Conservation (phyloP, 2,797 vertebrate species). For the Sebastes jordani region DNA sequence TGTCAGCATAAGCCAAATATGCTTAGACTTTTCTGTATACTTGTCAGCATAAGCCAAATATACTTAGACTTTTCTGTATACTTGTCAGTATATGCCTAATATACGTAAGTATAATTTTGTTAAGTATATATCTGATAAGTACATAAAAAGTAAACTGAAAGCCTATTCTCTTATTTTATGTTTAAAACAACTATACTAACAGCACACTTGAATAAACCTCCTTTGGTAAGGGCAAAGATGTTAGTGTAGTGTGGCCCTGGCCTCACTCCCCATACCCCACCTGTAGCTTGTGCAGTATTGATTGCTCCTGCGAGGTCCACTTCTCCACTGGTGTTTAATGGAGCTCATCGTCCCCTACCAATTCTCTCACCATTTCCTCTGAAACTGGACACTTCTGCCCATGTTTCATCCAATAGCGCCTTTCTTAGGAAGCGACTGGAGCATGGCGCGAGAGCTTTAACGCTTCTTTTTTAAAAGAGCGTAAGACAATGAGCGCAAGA, state of each 20-base stretch:
- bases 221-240: too few species aligned
- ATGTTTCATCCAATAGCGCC: constrained; percentile 83
- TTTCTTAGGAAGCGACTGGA: constrained; percentile 80
- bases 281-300: constrained; percentile 70
- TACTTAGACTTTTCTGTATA: too few species aligned
- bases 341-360: constrained; percentile 77
- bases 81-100: too few species aligned
- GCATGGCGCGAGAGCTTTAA: constrained; percentile 69
- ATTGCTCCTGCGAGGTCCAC: constrained; percentile 74
- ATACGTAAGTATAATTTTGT: too few species aligned
- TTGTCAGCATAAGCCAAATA: too few species aligned
- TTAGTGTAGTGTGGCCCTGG: background rate
- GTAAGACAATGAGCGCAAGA: constrained; percentile 45
- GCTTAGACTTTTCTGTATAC: too few species aligned
- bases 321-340: constrained; percentile 83
- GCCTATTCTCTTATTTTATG: too few species aligned
- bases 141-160: too few species aligned
- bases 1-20: too few species aligned
- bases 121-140: too few species aligned
- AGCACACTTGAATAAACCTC: too few species aligned
- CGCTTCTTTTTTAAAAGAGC: constrained; percentile 53
- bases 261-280: constrained; percentile 16
- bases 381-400: constrained; percentile 83
- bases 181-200: too few species aligned
- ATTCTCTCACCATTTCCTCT: constrained; percentile 77